A percentile compares a stretch with the other conserved stretches of the same genome.
Conservation (phyloP, 2,888 invertebrate species). For the Protophormia terraenovae region DNA sequence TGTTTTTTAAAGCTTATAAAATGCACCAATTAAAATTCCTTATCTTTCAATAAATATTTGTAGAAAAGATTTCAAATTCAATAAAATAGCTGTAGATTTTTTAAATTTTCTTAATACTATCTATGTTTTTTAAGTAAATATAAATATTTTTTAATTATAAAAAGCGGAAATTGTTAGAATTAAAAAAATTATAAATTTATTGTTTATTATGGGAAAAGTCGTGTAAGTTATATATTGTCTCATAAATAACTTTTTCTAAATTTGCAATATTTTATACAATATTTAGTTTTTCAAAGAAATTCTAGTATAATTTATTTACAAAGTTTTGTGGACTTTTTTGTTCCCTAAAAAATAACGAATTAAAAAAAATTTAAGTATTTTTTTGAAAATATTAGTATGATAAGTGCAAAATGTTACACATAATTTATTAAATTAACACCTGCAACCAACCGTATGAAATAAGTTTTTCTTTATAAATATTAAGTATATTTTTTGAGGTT, state of each 20-base stretch:
- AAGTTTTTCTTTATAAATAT: slow-evolving; percentile 52
- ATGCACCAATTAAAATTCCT: no score
- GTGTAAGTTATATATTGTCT: no score
- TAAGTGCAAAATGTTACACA: slow-evolving; percentile 64
- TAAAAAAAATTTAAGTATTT: slow-evolving; percentile 35
- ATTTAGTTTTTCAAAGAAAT: background rate
- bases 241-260: no score
- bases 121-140: no score
- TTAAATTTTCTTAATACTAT: no score
- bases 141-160: background rate
- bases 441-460: slow-evolving; percentile 65
- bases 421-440: slow-evolving; percentile 69
- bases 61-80: background rate
- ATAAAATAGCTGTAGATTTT: background rate
- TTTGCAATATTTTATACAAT: no score
- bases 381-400: slow-evolving; percentile 52
- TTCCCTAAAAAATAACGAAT: slow-evolving; percentile 22
- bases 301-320: slow-evolving; percentile 51
- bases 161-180: background rate
- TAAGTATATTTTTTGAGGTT: slow-evolving; percentile 42
- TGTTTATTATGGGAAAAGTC: no score
- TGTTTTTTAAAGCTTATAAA: background rate
- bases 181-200: no score
- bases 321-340: slow-evolving; percentile 40
- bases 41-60: slow-evolving; percentile 17